A percentile compares a stretch with the other conserved stretches of the same genome.
phyloP scores from a whole-genome alignment of 2,797 vertebrate species.

The Sciaenops ocellatus region DNA sequence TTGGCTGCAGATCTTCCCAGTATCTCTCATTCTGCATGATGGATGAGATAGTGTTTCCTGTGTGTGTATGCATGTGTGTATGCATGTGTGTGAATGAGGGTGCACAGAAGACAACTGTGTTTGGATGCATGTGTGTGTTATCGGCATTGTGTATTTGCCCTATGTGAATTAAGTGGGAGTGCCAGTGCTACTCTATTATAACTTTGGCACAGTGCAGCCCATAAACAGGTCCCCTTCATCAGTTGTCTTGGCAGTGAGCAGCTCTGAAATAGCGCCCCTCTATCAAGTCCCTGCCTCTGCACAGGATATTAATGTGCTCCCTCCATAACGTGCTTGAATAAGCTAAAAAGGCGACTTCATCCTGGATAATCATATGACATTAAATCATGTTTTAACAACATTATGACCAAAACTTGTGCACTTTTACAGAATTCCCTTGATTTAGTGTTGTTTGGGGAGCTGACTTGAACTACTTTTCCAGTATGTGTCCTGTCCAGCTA shows the following conservation, averaged over 20 bases:
- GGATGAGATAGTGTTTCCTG: slow-evolving; percentile 52
- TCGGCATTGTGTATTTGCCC: slow-evolving; percentile 56
- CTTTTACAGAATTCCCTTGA: not conserved
- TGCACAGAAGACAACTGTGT: slow-evolving; percentile 3
- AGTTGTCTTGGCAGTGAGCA: slow-evolving; percentile 69
- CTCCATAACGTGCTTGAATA: slow-evolving; percentile 59
- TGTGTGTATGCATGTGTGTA: slow-evolving; percentile 5
- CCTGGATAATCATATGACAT: slow-evolving; percentile 29
- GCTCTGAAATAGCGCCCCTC: slow-evolving; percentile 53
- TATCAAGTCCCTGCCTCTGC: slow-evolving; percentile 50
- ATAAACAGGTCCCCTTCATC: slow-evolving; percentile 78
- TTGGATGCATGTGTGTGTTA: slow-evolving; percentile 42
- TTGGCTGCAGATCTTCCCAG: slow-evolving; percentile 73
- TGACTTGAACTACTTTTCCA: not conserved
- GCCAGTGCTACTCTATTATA: slow-evolving; percentile 77
- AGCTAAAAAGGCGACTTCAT: slow-evolving; percentile 47
- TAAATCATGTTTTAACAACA: slow-evolving; percentile 16
- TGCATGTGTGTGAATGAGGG: slow-evolving; percentile 9
- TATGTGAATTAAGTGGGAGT: slow-evolving; percentile 65
- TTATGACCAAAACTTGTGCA: slow-evolving; percentile 2
- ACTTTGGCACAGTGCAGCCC: slow-evolving; percentile 72
- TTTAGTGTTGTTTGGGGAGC: slow-evolving; percentile 13
- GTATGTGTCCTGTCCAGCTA: not conserved
- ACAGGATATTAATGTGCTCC: slow-evolving; percentile 58
- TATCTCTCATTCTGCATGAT: slow-evolving; percentile 74